Conservation (phyloP, 2,888 invertebrate genomes). For the Trissolcus brochymenae region DNA sequence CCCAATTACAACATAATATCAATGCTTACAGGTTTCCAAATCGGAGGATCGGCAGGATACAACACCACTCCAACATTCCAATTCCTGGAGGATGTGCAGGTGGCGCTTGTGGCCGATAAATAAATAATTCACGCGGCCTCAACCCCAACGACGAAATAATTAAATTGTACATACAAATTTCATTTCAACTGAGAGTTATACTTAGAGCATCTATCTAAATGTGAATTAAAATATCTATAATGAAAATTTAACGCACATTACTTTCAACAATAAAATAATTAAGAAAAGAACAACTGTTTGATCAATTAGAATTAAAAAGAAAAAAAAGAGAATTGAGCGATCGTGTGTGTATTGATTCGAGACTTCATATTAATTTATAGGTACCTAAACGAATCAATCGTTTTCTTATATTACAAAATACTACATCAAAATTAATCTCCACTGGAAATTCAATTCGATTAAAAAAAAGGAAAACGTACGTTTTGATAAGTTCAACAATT, state of each 20-base stretch:
- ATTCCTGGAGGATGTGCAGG: constrained; percentile 47
- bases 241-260: background rate
- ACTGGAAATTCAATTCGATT: too few species aligned
- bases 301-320: too few species aligned
- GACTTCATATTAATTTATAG: too few species aligned
- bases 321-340: too few species aligned
- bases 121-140: constrained; percentile 6
- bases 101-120: constrained; percentile 49
- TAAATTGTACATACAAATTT: background rate
- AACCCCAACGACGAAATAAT: constrained; percentile 8
- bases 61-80: constrained; percentile 25
- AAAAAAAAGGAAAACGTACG: too few species aligned
- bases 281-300: too few species aligned
- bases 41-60: constrained; percentile 53
- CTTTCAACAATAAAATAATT: too few species aligned
- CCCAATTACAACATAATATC: constrained; percentile 5
- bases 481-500: too few species aligned
- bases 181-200: background rate
- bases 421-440: too few species aligned
- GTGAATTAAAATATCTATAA: background rate
- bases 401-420: too few species aligned
- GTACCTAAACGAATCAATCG: too few species aligned
- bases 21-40: constrained; percentile 33
- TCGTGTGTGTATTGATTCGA: too few species aligned
- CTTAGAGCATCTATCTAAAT: background rate